Base-by-base conservation (phyloP, 2,797 vertebrate genomes). In the Champsocephalus gunnari region DNA sequence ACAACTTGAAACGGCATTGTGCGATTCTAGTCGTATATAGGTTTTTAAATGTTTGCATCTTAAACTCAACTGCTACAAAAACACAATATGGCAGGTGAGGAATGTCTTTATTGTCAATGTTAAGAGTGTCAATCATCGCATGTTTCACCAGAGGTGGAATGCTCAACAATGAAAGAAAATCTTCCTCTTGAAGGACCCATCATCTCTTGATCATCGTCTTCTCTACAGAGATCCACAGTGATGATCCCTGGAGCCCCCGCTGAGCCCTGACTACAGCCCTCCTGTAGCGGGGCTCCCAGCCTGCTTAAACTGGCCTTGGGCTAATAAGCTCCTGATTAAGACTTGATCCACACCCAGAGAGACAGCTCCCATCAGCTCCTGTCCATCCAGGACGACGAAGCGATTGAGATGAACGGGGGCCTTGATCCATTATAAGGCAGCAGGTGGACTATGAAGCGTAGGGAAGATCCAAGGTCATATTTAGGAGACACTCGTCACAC, bases 381-480 rank as follows among this genome's bases (percentile, higher is more conserved):
- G n/a, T 82, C 89, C 80, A 68, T 82, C 75, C 64, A 73, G 53
- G 63, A 86, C 6, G 45, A 81, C 71, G 74, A 65, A 84, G 66
- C 83, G 87, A 93, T 90, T 81, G 82, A 94, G 90, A 95, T 93
- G 92, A 94, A 94, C 88, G 87, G 86, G 8, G 61, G 83, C 60
- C 67, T 69, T 59, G 75, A 91, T 92, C 85, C 90, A 84, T 89
- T 88, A 86, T 62, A 81, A 81, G 88, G 77, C 80, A 66, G 75
- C 74, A 68, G 71, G 70, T 61, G 17, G 77, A 75, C 69, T 65
- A 70, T 65, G 80, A 66, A 58, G 76, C 48, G 55, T 61, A 71
- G 66, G 53, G 44, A 79, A 84, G 79, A 84, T 59, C 60, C 66
- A 69, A 70, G 65, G 77, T 65, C 83, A 82, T 70, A 56, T 82